phyloP scores from a whole-genome alignment of 1,140 invertebrate genomes.

The Globodera ellingtonae region DNA sequence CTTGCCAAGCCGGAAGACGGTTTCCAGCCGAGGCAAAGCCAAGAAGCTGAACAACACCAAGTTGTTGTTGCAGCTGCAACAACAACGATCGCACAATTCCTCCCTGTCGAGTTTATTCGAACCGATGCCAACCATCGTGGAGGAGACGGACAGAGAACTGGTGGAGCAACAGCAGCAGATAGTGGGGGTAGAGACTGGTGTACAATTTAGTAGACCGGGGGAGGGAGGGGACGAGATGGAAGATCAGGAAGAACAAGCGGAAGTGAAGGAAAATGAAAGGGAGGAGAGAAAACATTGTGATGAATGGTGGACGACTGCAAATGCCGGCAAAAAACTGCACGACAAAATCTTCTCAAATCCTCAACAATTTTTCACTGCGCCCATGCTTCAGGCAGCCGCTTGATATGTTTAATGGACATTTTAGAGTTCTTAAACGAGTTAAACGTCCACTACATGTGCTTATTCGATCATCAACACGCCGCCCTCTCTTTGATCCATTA shows the following conservation, averaged over 20 bases:
- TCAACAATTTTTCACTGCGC: background rate
- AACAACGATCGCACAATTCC: slow-evolving; percentile 5
- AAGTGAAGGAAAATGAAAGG: slow-evolving; percentile 5
- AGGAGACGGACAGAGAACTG: slow-evolving; percentile 15
- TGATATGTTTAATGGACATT: background rate
- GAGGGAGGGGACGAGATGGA: background rate
- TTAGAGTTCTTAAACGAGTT: background rate
- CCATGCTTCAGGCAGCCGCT: background rate
- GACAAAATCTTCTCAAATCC: background rate
- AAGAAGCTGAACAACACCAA: slow-evolving; percentile 4
- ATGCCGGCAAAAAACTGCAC: background rate
- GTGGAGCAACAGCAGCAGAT: background rate
- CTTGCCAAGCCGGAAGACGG: slow-evolving; percentile 6
- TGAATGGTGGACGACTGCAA: background rate
- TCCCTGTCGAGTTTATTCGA: slow-evolving; percentile 11
- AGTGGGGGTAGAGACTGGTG: no score
- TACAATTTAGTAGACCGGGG: no score
- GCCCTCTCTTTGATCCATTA: background rate
- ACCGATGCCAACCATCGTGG: slow-evolving; percentile 30
- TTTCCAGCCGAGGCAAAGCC: slow-evolving; percentile 8
- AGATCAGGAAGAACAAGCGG: background rate
- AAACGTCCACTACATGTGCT: background rate
- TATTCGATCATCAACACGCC: background rate
- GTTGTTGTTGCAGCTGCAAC: background rate
- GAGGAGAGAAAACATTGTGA: slow-evolving; percentile 9